These are phyloP conservation scores for Gymnogyps californianus DNA, from an alignment of 2,113 vertebrate species.

Conservation along the genomic window DNA sequence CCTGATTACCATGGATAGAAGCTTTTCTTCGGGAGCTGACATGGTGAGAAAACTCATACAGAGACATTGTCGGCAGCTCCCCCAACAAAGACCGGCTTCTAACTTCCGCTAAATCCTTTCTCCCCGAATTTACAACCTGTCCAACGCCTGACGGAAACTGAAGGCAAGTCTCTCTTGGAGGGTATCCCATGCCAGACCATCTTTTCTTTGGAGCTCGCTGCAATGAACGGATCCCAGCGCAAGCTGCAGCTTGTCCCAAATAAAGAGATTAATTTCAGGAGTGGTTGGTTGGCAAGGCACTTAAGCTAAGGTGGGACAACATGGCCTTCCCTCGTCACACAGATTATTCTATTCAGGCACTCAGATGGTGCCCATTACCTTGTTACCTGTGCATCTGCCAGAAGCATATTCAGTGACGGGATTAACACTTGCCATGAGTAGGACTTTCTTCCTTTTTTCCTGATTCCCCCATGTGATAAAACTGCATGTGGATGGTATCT, in stretches of 20 bases:
- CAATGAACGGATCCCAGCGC: not conserved
- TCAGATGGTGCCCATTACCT: not conserved
- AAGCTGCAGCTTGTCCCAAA: not conserved
- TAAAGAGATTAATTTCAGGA: constrained; percentile 32
- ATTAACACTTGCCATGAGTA: not conserved
- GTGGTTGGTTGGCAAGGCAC: not conserved
- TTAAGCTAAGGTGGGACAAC: not conserved
- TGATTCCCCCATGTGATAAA: not conserved
- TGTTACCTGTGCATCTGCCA: not conserved
- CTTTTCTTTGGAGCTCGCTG: not conserved
- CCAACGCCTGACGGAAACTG: not conserved
- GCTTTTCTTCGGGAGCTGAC: constrained; percentile 21
- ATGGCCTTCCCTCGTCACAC: not conserved
- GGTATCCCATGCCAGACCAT: not conserved
- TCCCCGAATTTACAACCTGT: not conserved
- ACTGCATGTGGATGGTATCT: not conserved
- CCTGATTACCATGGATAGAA: constrained; percentile 62
- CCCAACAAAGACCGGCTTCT: not conserved
- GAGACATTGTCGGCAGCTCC: not conserved
- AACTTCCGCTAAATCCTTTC: constrained; percentile 12
- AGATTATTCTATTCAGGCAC: not conserved
- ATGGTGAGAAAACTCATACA: not conserved
- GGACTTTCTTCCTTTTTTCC: not conserved
- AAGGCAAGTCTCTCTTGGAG: not conserved
- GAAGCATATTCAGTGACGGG: not conserved